Evolutionary conservation across 1,140 invertebrate genomes (phyloP), one percentile per base, ranked within the genome.

Genomic region (Pachyrhynchus sulphureomaculatus): DNA sequence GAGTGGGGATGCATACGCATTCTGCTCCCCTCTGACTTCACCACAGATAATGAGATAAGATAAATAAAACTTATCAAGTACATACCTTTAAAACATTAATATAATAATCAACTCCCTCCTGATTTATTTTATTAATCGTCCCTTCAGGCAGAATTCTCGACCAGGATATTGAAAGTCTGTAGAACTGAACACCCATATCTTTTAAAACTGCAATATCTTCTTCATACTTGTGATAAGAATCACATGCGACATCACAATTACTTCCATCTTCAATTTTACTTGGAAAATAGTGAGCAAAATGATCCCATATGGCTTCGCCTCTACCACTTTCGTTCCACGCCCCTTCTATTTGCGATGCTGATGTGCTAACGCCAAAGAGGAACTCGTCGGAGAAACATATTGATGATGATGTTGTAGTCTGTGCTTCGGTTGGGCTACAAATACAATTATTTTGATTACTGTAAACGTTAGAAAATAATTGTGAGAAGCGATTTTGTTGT

Each of bases 81-180:
- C n/a, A 4, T 26, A 26, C 24, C 24, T 26, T 26, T 8, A 26
- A 26, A 4, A 26, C 24, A 8, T 26, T 26, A 8, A 8, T 26
- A 8, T 26, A 26, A 8, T 26, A 26, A 4, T 8, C 8, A 3
- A 26, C 24, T 4, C 24, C 24, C 3, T 26, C 24, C 8, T 3
- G 24, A 8, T 26, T 26, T 4, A 26, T 8, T 26, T 26, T 26
- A 8, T 26, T 26, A 26, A 26, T 26, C 3, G 36, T 57, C 2
- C 66, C 66, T 12, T 21, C 10, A 20, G 66, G 66, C 10, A 68
- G 37, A 2, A 68, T 55, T 29, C 82, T 62, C 2, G 80, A 57
- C 84, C 84, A 86, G 10, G 82, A 81, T 58, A 87, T 76, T 0
- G 83, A 86, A 68, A 85, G 79, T 15, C 84, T 74, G 45, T 80